phyloP scores from a whole-genome alignment of 2,113 vertebrate species.

The Rynchops niger region DNA sequence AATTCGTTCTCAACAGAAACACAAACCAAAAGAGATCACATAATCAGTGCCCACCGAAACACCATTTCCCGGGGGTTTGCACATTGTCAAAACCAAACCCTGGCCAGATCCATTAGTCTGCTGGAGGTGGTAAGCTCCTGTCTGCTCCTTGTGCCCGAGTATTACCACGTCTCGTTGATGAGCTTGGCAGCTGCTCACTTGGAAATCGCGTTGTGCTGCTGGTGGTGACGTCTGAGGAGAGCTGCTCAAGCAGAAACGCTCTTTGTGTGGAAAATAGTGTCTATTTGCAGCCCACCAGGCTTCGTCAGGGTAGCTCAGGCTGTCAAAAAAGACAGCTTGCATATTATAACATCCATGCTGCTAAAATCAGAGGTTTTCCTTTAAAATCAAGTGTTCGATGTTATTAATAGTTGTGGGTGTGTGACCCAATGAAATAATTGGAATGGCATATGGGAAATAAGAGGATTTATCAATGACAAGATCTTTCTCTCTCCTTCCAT shows the following conservation, averaged over 20 bases:
- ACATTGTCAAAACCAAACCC: background rate
- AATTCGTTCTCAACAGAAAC: background rate
- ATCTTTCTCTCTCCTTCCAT: background rate
- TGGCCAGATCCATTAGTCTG: background rate
- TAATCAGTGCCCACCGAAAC: background rate
- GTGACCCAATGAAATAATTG: background rate
- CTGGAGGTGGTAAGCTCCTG: background rate
- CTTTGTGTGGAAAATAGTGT: background rate
- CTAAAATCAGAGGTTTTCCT: background rate
- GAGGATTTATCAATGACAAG: background rate
- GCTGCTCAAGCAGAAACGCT: slow-evolving; percentile 26
- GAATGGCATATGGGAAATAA: background rate
- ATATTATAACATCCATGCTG: background rate
- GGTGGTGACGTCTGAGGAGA: background rate
- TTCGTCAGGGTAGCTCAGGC: background rate
- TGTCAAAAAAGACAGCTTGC: background rate
- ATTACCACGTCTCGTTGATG: background rate
- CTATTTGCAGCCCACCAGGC: background rate
- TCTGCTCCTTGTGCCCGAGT: background rate
- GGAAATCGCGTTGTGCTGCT: background rate
- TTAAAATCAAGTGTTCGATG: background rate
- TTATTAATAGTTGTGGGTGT: background rate
- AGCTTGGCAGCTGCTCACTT: slow-evolving; percentile 35
- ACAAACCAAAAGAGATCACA: background rate
- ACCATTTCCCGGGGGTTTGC: background rate